These are phyloP conservation scores for Dermochelys coriacea DNA, from an alignment of 2,797 vertebrate genomes.

Conservation along the genomic window DNA sequence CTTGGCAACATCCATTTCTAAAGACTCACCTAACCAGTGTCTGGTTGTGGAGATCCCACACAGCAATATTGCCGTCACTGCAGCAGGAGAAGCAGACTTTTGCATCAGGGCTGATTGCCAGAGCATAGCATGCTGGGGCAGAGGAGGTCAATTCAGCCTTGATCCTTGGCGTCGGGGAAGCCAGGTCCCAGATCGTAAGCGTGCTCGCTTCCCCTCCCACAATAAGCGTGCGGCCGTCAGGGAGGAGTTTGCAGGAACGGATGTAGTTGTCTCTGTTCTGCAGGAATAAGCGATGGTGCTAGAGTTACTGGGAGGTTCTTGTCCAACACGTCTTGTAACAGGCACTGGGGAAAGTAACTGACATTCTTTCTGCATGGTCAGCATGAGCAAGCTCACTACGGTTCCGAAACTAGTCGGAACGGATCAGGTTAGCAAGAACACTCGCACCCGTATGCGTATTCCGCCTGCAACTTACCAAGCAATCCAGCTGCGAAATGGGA, in stretches of 20 bases:
- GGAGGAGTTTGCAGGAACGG: constrained; percentile 97
- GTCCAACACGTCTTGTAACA: accelerated
- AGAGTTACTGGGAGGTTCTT: accelerated
- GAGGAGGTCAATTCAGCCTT: constrained; percentile 97
- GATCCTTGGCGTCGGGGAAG: constrained; percentile 94
- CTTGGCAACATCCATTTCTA: accelerated
- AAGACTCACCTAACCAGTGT: constrained; percentile 91
- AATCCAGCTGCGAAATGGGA: constrained; percentile 96
- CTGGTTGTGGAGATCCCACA: constrained; percentile 98
- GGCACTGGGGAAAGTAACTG: accelerated
- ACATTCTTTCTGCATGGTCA: accelerated
- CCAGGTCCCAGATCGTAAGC: constrained; percentile 97
- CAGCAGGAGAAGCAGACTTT: constrained; percentile 99
- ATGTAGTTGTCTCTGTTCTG: constrained; percentile 99
- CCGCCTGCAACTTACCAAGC: constrained; percentile 84
- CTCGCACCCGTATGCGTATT: accelerated
- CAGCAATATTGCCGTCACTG: constrained; percentile 96
- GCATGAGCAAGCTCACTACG: accelerated
- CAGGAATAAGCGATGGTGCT: neutral
- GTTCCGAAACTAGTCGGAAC: accelerated
- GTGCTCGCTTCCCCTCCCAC: constrained; percentile 97
- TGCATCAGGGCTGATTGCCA: constrained; percentile 97
- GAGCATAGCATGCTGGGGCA: constrained; percentile 93
- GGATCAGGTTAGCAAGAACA: neutral
- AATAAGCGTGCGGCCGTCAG: constrained; percentile 95